phyloP scores from a whole-genome alignment of 2,797 vertebrate species.

The Sylvia borin region DNA sequence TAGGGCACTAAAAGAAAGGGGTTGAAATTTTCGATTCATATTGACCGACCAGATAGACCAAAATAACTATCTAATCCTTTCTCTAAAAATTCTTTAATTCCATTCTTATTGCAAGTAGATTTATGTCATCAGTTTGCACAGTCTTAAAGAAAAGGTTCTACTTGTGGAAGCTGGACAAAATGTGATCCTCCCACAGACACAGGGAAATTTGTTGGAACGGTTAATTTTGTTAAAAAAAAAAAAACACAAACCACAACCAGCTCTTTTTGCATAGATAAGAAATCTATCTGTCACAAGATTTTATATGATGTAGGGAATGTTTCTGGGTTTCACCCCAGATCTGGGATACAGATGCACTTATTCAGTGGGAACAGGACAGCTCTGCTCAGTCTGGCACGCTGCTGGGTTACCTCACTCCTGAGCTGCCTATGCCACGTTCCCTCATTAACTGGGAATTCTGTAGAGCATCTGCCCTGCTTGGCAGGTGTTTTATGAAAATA shows the following conservation, averaged over 20 bases:
- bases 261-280: background rate
- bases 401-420: background rate
- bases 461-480: background rate
- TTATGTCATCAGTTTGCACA: background rate
- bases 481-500: slow-evolving; percentile 42
- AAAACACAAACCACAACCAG: too few species aligned
- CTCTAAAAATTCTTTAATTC: background rate
- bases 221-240: background rate
- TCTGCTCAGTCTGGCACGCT: background rate
- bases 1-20: background rate
- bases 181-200: background rate
- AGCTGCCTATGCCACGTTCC: background rate
- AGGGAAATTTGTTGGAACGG: background rate
- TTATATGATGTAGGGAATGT: background rate
- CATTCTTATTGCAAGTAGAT: background rate
- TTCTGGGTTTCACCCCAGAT: background rate
- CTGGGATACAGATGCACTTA: background rate
- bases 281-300: background rate
- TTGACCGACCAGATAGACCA: background rate
- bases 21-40: background rate
- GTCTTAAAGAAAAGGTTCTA: background rate
- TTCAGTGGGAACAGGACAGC: background rate
- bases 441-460: background rate
- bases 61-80: background rate
- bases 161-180: background rate